phyloP scores from a whole-genome alignment of 2,113 vertebrate genomes.

The Entomyzon cyanotis region DNA sequence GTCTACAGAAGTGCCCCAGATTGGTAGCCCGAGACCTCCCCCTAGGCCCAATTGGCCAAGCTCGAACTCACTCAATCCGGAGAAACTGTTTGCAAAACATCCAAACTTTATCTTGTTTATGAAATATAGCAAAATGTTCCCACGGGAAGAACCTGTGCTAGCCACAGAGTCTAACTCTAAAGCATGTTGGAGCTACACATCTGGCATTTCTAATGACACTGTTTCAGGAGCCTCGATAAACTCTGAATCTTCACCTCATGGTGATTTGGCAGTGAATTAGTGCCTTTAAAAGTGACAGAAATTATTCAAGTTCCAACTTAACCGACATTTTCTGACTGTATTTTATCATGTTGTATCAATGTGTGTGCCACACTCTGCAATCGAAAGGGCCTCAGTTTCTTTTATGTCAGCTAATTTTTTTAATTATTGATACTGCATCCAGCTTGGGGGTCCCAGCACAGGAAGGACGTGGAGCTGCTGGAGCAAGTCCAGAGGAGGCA shows the following conservation, averaged over 20 bases:
- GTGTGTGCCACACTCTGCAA: not conserved
- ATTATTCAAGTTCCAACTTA: not conserved
- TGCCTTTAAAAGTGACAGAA: not conserved
- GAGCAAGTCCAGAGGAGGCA: fast-evolving
- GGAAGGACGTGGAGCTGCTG: not conserved
- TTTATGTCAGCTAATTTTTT: not conserved
- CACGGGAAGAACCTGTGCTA: no score
- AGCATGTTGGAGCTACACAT: not conserved
- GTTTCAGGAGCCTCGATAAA: not conserved
- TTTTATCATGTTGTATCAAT: not conserved
- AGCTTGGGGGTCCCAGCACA: not conserved
- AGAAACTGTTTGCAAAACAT: no score
- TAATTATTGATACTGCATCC: not conserved
- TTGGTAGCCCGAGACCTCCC: no score
- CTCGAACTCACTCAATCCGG: no score
- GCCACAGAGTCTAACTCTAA: not conserved
- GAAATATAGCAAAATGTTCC: no score
- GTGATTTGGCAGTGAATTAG: not conserved
- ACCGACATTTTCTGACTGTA: not conserved
- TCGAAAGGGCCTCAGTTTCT: not conserved
- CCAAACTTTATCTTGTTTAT: no score
- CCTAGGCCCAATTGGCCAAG: no score
- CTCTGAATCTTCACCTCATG: not conserved
- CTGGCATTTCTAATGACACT: not conserved
- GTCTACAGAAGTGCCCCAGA: no score